Conservation (phyloP, 2,113 vertebrate genomes). For the Mastomys natalensis region DNA sequence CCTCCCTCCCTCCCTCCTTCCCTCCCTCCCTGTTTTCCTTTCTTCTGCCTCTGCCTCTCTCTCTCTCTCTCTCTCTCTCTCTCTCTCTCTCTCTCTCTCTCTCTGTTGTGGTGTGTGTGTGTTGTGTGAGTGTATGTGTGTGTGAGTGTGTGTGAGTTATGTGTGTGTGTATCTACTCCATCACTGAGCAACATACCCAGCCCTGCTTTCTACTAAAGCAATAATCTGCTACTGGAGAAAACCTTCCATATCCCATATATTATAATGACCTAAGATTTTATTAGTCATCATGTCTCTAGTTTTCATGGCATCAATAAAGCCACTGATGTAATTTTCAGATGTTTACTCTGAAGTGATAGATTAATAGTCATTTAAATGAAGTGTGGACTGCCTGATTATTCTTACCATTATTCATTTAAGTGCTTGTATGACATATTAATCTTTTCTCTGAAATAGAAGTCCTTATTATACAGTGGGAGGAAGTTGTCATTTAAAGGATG, state of each 20-base stretch:
- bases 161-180: not conserved
- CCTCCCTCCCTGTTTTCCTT: rapidly evolving
- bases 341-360: constrained; percentile 61
- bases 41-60: not conserved
- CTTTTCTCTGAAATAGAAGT: constrained; percentile 57
- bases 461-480: not conserved
- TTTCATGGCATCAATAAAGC: constrained; percentile 44
- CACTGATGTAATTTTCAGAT: constrained; percentile 36
- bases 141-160: not conserved
- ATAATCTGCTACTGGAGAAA: not conserved
- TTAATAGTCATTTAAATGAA: constrained; percentile 61
- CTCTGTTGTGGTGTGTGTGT: not conserved
- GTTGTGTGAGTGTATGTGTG: not conserved
- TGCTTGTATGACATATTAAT: not conserved
- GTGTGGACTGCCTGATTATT: not conserved
- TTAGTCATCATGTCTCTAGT: not conserved
- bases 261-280: constrained; percentile 25
- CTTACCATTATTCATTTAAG: constrained; percentile 60
- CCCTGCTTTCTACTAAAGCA: not conserved
- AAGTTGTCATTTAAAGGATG: constrained; percentile 30
- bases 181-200: not conserved
- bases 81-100: no score
- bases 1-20: rapidly evolving
- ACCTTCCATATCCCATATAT: not conserved
- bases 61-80: no score